Base-by-base conservation (phyloP, 2,113 vertebrate genomes). In the Danionella cerebrum region DNA sequence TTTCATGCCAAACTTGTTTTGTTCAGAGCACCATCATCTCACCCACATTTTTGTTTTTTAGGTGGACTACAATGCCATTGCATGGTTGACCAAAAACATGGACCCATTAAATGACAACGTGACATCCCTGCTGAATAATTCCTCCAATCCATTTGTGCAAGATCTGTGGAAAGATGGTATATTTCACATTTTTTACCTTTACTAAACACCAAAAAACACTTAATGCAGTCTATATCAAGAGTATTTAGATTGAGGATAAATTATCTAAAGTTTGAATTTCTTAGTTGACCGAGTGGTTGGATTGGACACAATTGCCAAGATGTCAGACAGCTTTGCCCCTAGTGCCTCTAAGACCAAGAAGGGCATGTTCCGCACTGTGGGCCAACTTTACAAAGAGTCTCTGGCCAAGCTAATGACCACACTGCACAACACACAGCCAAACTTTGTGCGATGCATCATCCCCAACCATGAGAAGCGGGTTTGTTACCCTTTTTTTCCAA, bases 361-460 rank as follows among this genome's bases (percentile, higher is more conserved):
- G 65, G 96, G 96, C 70, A 98, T 98, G 95, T 98, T 98, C 80
- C 92, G 96, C 45, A 98, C 96, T 0, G 96, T 98, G 73, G 94
- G 96, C 5, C 96, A 98, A 79, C 90, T 98, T 27, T 96, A 98
- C 57, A 98, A 98, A 77, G 96, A 98, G 81, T 95, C 95, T 42
- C 85, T 99, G 75, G 85, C 90, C 50, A 99, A 97, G 73, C 88
- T 99, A 70, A 99, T 99, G 96, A 93, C 94, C 55, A 99, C 95
- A 0, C 80, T 99, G 45, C 89, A 93, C 78, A 98, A 97, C 54
- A 99, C 96, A 2, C 95, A 90, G 14, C 95, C 96, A 63, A 98
- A 98, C 88, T 98, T 98, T 0, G 91, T 98, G 29, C 96, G 95
- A 75, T 98, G 95, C 76, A 98, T 98, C 83, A 98, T 98, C 79